Evolutionary conservation across 2,113 vertebrate species (phyloP), one percentile per base, ranked within the genome.

Genomic region (Tragelaphus strepsiceros): DNA sequence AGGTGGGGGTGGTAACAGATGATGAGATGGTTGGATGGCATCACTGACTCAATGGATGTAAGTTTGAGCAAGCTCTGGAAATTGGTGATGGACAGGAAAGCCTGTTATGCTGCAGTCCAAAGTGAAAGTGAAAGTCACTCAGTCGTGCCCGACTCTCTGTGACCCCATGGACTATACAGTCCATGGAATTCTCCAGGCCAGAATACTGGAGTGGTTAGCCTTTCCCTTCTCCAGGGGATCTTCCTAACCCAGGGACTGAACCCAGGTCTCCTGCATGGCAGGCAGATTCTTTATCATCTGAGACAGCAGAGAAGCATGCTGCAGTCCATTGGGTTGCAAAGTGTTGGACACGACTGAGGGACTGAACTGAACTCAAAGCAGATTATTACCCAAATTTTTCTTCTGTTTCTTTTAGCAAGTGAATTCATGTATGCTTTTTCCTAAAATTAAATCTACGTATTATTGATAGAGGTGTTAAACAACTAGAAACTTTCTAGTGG

Each of bases 351-450:
- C 10, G 0, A 59, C 67, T 35, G 19, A 71, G 64, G 64, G n/a
- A 39, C 67, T 71, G n/a, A 71, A 71, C 19, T 71, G 67, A 89
- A 64, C 8, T 54, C 32, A 89, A 56, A 94, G 77, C 26, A 64
- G 58, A 82, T 78, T 84, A 54, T 85, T 49, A 64, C 54, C 15
- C 13, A 61, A 7, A n/a, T 16, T 85, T 87, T 89, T 67, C 91
- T 88, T 59, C 51, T 80, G 7, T 32, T 85, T 93, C 54, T 77
- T 86, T 88, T 59, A 89, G 59, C 17, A 94, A 86, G 58, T 77
- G 62, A 67, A 62, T 91, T 80, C 80, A 96, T 88, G 21, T 80
- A 51, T 30, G 3, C 3, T 10, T 85, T 62, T 67, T 77, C 43
- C 32, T 86, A 89, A 80, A 51, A 24, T 56, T 58, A 49, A 56